Conservation (phyloP, 2,113 vertebrate genomes). For the Pseudopodoces humilis region DNA sequence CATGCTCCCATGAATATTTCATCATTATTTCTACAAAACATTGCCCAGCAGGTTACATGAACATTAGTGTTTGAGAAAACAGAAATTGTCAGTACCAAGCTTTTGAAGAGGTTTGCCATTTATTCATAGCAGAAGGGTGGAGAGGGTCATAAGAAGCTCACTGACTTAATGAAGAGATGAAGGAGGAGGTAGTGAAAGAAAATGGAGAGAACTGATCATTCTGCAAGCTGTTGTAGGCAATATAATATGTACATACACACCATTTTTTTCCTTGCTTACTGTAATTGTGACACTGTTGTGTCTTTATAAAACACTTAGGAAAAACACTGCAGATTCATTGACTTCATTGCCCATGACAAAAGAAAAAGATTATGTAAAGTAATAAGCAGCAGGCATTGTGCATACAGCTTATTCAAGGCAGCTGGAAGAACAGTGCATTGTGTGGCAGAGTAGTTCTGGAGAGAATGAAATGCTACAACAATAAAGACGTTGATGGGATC, state of each 20-base stretch:
- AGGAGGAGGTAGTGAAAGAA: neutral
- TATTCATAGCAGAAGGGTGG: neutral
- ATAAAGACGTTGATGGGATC: neutral
- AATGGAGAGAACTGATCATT: neutral
- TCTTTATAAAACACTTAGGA: neutral
- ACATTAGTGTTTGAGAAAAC: constrained; percentile 1
- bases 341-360: neutral
- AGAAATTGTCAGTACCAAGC: constrained; percentile 1
- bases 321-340: neutral
- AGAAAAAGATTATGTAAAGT: neutral
- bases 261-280: neutral
- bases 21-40: constrained; percentile 53
- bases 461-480: neutral
- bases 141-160: neutral
- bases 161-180: constrained; percentile 6
- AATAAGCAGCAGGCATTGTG: neutral
- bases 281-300: neutral
- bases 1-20: constrained; percentile 58
- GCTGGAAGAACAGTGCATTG: neutral
- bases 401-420: neutral
- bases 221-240: neutral
- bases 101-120: constrained; percentile 28
- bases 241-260: neutral
- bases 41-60: constrained; percentile 23
- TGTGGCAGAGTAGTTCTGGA: neutral